Evolutionary conservation across 2,113 vertebrate genomes (phyloP).

Genomic region (Tragulus kanchil): DNA sequence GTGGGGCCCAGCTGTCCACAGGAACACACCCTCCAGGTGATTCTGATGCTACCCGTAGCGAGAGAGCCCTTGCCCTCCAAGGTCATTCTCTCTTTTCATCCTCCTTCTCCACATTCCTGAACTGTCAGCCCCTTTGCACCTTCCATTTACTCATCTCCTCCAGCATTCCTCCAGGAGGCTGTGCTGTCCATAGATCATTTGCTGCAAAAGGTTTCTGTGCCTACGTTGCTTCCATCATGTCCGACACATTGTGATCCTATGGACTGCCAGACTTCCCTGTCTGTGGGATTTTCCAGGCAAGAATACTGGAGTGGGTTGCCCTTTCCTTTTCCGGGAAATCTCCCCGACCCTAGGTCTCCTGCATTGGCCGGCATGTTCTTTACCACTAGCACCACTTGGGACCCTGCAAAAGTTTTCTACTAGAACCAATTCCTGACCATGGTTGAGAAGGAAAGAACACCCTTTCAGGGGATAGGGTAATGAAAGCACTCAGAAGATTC

Average conservation of each 20-base stretch:
- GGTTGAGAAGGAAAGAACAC: background rate
- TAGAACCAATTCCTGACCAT: background rate
- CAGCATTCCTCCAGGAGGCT: background rate
- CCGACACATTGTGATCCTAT: background rate
- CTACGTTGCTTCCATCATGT: background rate
- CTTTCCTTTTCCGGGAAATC: background rate
- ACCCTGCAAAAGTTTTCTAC: background rate
- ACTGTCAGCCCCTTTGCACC: background rate
- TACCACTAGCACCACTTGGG: background rate
- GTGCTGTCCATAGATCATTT: background rate
- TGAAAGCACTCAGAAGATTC: background rate
- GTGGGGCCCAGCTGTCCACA: fast-evolving
- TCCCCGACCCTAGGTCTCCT: background rate
- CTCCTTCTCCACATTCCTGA: fast-evolving
- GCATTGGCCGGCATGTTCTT: background rate
- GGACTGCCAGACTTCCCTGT: background rate
- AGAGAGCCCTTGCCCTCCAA: background rate
- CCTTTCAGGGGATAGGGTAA: background rate
- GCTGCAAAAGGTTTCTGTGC: background rate
- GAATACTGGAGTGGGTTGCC: background rate
- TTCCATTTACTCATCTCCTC: background rate
- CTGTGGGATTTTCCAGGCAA: background rate
- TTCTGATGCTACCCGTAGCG: too few species aligned
- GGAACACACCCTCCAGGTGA: background rate
- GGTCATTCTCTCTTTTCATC: background rate